A percentile compares a stretch with the other conserved stretches of the same genome.
phyloP scores from a whole-genome alignment of 2,888 invertebrate genomes.

The Teinopalpus imperialis region DNA sequence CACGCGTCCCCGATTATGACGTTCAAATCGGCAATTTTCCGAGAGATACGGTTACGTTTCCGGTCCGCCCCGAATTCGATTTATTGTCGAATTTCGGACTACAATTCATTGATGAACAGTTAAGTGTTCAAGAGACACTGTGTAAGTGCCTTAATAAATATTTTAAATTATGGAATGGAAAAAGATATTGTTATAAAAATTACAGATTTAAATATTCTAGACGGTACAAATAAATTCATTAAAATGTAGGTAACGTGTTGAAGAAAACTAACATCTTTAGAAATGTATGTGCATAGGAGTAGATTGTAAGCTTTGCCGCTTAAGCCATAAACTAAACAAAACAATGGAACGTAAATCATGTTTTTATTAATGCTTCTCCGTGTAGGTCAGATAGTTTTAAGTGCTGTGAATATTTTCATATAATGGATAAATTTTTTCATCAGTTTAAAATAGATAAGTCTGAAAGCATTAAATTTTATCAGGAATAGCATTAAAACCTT shows the following conservation, averaged over 20 bases:
- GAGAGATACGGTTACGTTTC: constrained; percentile 40
- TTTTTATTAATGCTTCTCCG: constrained; percentile 20
- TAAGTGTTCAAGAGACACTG: too few species aligned
- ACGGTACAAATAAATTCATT: constrained; percentile 1
- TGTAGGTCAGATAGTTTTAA: constrained; percentile 8
- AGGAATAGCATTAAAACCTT: too few species aligned
- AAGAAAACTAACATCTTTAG: constrained; percentile 5
- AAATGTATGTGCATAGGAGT: neutral
- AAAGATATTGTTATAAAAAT: neutral
- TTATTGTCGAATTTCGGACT: constrained; percentile 16
- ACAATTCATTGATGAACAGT: constrained; percentile 12
- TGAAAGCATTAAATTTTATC: neutral
- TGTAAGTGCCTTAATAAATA: too few species aligned
- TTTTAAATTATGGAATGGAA: too few species aligned
- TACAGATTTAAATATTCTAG: neutral
- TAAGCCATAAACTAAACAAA: constrained; percentile 10
- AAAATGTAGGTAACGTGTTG: constrained; percentile 1
- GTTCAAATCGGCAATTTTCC: constrained; percentile 35
- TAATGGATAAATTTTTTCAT: constrained; percentile 6
- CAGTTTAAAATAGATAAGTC: neutral
- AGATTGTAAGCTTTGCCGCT: constrained; percentile 8
- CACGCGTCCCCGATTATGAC: constrained; percentile 37
- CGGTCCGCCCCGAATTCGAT: constrained; percentile 32
- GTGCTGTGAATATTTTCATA: constrained; percentile 11
- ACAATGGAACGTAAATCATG: constrained; percentile 23